Conservation (phyloP, 2,888 invertebrate species). For the Mythimna loreyi region DNA sequence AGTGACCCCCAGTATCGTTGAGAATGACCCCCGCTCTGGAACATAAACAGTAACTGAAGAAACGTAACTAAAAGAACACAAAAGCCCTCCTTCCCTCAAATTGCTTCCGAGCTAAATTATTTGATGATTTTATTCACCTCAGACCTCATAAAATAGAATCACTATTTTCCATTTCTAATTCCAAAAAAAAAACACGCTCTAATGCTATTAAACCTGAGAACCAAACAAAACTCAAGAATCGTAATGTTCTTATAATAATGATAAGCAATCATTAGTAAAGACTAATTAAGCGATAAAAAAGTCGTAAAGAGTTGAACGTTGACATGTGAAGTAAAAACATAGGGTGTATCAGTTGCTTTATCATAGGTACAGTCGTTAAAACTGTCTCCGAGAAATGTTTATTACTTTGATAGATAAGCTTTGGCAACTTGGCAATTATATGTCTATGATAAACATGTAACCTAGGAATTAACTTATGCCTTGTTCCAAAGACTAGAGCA, state of each 20-base stretch:
- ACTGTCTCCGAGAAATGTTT: conserved; percentile 34
- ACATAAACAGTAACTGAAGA: too few relatives aligned
- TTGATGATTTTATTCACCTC: too few relatives aligned
- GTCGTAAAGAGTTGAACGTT: conserved; percentile 29
- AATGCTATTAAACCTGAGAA: not conserved
- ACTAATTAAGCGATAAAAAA: conserved; percentile 45
- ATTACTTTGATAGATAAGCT: conserved; percentile 32
- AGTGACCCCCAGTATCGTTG: too few relatives aligned
- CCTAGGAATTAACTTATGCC: not conserved
- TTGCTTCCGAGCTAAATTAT: too few relatives aligned
- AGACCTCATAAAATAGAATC: too few relatives aligned
- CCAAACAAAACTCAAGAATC: not conserved
- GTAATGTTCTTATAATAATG: conserved; percentile 28
- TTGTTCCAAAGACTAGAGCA: too few relatives aligned
- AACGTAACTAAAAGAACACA: too few relatives aligned
- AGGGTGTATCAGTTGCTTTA: conserved; percentile 19
- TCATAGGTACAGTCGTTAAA: conserved; percentile 37
- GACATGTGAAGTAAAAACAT: conserved; percentile 40
- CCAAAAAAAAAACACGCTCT: too few relatives aligned
- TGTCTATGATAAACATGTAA: not conserved
- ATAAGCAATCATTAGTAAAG: conserved; percentile 33
- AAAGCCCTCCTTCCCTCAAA: too few relatives aligned
- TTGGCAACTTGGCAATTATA: conserved; percentile 6
- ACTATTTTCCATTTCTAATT: too few relatives aligned
- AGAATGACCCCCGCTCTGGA: too few relatives aligned